Conservation (phyloP, 2,113 vertebrate species). For the Tricholaema leucomelas region DNA sequence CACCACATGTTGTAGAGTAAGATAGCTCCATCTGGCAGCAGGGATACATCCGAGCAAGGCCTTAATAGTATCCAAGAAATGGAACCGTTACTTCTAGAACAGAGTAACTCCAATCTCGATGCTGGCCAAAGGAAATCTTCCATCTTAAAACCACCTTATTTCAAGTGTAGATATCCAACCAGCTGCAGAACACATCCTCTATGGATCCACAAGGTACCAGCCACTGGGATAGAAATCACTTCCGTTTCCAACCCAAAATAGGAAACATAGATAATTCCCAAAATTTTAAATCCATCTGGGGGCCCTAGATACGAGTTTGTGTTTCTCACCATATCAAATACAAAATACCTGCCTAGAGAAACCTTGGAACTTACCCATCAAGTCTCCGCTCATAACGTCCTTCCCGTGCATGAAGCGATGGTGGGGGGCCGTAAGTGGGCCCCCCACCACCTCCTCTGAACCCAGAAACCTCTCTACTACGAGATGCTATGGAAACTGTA, state of each 20-base stretch:
- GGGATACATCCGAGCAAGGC: slow-evolving; percentile 88
- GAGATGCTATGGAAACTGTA: slow-evolving; percentile 96
- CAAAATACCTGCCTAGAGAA: slow-evolving; percentile 89
- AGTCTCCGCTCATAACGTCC: slow-evolving; percentile 99
- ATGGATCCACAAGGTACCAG: slow-evolving; percentile 80
- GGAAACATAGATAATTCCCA: slow-evolving; percentile 85
- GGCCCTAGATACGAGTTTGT: slow-evolving; percentile 85
- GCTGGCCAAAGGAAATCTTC: slow-evolving; percentile 78
- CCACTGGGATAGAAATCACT: slow-evolving; percentile 81
- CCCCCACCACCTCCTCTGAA: slow-evolving; percentile 98
- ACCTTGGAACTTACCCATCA: slow-evolving; percentile 90
- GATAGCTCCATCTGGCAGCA: slow-evolving; percentile 78
- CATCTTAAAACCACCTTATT: slow-evolving; percentile 68
- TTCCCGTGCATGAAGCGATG: slow-evolving; percentile 99
- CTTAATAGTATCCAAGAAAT: slow-evolving; percentile 83
- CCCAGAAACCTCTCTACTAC: slow-evolving; percentile 97
- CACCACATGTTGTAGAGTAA: slow-evolving; percentile 71
- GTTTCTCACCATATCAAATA: slow-evolving; percentile 88
- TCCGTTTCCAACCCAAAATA: slow-evolving; percentile 86
- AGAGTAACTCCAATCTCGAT: slow-evolving; percentile 80
- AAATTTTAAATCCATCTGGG: slow-evolving; percentile 87
- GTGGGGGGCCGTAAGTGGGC: slow-evolving; percentile 93
- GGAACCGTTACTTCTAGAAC: slow-evolving; percentile 71
- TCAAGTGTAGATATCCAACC: slow-evolving; percentile 81
- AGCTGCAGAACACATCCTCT: slow-evolving; percentile 81